Base-by-base conservation (phyloP, 2,113 vertebrate genomes). In the Sphaerodactylus townsendi region DNA sequence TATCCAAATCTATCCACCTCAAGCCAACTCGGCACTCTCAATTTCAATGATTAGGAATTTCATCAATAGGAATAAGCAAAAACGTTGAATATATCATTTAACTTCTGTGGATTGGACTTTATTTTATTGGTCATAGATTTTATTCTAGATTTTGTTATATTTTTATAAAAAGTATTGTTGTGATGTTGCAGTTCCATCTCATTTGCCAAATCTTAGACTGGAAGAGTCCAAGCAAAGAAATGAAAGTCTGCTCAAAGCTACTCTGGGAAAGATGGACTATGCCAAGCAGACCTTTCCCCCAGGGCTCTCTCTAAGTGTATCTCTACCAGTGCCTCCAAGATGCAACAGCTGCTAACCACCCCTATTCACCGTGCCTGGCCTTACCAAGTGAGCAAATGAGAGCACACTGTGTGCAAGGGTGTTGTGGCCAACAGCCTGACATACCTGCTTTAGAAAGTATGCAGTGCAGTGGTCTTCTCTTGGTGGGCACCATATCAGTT, bases 361-460 rank as follows among this genome's bases (percentile, higher is more conserved):
- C 92, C 95, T 0, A 62, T 86, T 37, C 81, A 92, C 0, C 92
- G 64, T 0, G 91, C 94, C 2, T 97, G 94, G 65, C 97, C 97
- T 80, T 99, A 92, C 77, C 96, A 97, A 0, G 95, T 99, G 41
- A 96, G 96, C 72, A 97, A 95, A 8, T 94, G 94, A 0, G 97
- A 98, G 73, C 97, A 97, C 66, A 97, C 95, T 14, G 2, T 96
- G 78, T 95, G 97, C 73, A 98, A 97, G 86, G 97, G 97, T 3
- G 25, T 98, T 77, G 94, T 95, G 94, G 97, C 98, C 0, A 92
- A 93, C 1, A 90, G 93, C 14, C 94, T 99, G 0, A 65, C 82
- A 0, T 97, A 98, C 83, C 96, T 99, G 77, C 89, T 96, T 10
- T 79, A 73, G 91, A 98, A 99, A 97, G 98, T 98, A 82, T 95